These are phyloP conservation scores for Empis livida DNA, from an alignment of 2,888 invertebrate species.

Conservation along the genomic window DNA sequence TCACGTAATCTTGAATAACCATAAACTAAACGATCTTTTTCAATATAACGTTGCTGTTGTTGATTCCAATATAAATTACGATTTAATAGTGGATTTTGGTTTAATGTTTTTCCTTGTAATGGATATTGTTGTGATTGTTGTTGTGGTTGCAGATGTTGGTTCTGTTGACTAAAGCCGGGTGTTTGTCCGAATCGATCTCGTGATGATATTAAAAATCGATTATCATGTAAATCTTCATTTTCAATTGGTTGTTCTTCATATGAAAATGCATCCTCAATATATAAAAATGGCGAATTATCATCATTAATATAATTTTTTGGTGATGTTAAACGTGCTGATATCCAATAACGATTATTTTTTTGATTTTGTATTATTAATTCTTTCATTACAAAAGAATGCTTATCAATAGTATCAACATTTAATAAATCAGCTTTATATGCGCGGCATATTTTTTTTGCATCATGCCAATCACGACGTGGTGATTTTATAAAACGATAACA, in stretches of 20 bases:
- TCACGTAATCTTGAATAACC: conserved; percentile 56
- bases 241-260: conserved; percentile 44
- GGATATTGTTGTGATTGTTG: conserved; percentile 19
- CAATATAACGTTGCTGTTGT: conserved; percentile 23
- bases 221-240: conserved; percentile 31
- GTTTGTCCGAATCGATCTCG: conserved; percentile 9
- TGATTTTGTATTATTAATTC: conserved; percentile 74
- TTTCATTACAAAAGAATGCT: conserved; percentile 75
- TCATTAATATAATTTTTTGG: conserved; percentile 74
- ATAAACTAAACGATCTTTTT: conserved; percentile 66
- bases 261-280: conserved; percentile 71
- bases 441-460: conserved; percentile 72
- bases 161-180: neutral
- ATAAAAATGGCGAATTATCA: conserved; percentile 65
- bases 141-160: conserved; percentile 3
- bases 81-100: neutral
- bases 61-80: conserved; percentile 11
- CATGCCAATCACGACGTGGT: conserved; percentile 63
- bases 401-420: conserved; percentile 67
- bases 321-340: conserved; percentile 62
- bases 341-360: conserved; percentile 76
- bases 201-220: conserved; percentile 24
- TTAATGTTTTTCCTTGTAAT: conserved; percentile 19
- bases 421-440: conserved; percentile 70
- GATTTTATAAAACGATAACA: conserved; percentile 88